Evolutionary conservation across 2,113 vertebrate genomes (phyloP), one percentile per base, ranked within the genome.

Genomic region (Corythoichthys intestinalis): DNA sequence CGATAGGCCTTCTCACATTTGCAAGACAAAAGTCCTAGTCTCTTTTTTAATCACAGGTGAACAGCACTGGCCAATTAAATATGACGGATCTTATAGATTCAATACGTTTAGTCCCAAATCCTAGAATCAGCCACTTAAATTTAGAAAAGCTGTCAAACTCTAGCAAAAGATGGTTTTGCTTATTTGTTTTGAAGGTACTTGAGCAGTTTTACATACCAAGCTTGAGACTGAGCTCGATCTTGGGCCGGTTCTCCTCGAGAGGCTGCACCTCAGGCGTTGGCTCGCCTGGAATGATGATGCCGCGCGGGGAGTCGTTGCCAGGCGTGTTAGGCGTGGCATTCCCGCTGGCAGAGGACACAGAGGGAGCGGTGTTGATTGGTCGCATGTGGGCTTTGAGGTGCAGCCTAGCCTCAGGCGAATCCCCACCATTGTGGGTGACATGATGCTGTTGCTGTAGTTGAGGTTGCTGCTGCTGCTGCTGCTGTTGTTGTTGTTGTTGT

Each of bases 281-380:
- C 91, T 99, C 97, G 7, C 98, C 96, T 62, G 97, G 97, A 79
- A 99, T 99, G 81, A 98, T 98, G 83, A 99, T 99, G 77, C 97
- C 97, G 69, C 95, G 97, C 17, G 97, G 97, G 78, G 97, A 99
- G 44, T 98, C 96, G 49, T 96, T 95, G 62, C 94, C 93, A 2
- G 96, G 97, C 13, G 97, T 94, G 88, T 97, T 96, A 37, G 97
- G 97, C 4, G 97, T 96, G 70, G 90, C 96, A n/a, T 97, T 95
- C 76, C 95, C 95, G 71, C 97, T 99, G 83, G 93, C 95, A 49
- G 97, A 99, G 37, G 97, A 99, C 79, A 98, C 95, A 0, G 97
- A 99, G 0, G 97, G 97, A n/a, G 96, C 97, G 14, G 95, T 93
- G 67, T 93, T 96, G 82, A 99, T 97, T 47, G 97, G 97, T 77